phyloP scores from a whole-genome alignment of 1,140 invertebrate genomes.

The honey bee (Apis mellifera) region DNA sequence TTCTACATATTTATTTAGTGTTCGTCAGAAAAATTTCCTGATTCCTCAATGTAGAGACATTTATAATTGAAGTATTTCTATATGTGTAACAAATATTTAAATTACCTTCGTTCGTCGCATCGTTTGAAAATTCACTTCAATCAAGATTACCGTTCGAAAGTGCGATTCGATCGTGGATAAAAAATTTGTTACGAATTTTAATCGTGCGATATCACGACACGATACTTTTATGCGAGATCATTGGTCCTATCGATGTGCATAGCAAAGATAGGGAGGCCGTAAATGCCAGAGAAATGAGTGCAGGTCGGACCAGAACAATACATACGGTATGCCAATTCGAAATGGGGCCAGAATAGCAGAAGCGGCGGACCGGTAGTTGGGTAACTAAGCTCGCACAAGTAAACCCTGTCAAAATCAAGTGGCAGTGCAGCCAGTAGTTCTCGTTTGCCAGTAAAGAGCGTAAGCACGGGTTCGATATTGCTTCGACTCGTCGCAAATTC shows the following conservation, averaged over 20 bases:
- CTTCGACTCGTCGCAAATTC: neutral
- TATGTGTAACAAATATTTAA: neutral
- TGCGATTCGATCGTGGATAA: too few relatives aligned
- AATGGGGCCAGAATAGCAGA: conserved; percentile 78
- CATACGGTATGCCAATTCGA: conserved; percentile 77
- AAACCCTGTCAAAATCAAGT: conserved; percentile 79
- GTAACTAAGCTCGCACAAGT: conserved; percentile 67
- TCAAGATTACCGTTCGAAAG: too few relatives aligned
- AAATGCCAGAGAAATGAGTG: conserved; percentile 75
- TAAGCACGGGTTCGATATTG: conserved; percentile 35
- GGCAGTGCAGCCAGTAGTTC: conserved; percentile 54
- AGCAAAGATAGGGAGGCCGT: conserved; percentile 29
- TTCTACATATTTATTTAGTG: neutral
- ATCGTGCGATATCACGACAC: neutral
- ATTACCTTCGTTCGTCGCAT: neutral
- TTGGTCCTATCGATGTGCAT: neutral
- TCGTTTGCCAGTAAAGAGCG: conserved; percentile 55
- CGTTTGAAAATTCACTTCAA: neutral
- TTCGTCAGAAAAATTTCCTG: neutral
- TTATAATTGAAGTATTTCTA: neutral
- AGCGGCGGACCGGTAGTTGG: conserved; percentile 70
- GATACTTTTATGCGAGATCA: neutral
- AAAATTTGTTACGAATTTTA: neutral
- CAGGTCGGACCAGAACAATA: conserved; percentile 75
- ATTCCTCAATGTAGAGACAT: neutral